Percentiles rank a stretch among this genome's conserved stretches.
phyloP scores from a whole-genome alignment of 2,888 invertebrate species.

The Euphydryas editha region DNA sequence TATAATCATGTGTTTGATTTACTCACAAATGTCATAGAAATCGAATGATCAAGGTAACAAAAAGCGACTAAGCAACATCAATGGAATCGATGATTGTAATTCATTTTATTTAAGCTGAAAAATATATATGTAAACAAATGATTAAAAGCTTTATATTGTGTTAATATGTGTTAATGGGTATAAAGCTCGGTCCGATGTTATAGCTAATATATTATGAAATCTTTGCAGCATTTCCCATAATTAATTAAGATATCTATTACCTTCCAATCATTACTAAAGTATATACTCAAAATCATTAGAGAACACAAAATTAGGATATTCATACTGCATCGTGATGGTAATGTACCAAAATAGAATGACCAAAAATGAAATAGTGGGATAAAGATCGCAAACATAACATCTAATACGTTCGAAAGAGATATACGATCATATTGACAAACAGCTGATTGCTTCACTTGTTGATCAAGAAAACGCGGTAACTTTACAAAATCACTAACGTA shows the following conservation, averaged over 20 bases:
- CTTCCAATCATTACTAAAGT: conserved; percentile 60
- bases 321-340: conserved; percentile 80
- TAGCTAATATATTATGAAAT: background rate
- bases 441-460: conserved; percentile 70
- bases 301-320: conserved; percentile 74
- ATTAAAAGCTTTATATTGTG: conserved; percentile 19
- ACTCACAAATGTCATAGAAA: conserved; percentile 6
- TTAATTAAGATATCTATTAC: conserved; percentile 50
- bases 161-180: conserved; percentile 17
- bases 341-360: conserved; percentile 82
- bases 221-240: conserved; percentile 7
- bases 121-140: conserved; percentile 24
- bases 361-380: conserved; percentile 75
- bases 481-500: conserved; percentile 30
- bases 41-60: conserved; percentile 8
- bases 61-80: conserved; percentile 5
- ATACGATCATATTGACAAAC: conserved; percentile 73
- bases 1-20: conserved; percentile 3
- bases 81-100: background rate
- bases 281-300: conserved; percentile 59
- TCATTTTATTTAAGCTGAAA: conserved; percentile 9
- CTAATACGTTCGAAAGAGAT: conserved; percentile 64
- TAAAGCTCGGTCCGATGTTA: background rate
- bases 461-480: conserved; percentile 37
- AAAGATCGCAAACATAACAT: conserved; percentile 63